Base-by-base conservation (phyloP, 35 echinoderm and acorn worm species). In the Ophiothrix spiculata region DNA sequence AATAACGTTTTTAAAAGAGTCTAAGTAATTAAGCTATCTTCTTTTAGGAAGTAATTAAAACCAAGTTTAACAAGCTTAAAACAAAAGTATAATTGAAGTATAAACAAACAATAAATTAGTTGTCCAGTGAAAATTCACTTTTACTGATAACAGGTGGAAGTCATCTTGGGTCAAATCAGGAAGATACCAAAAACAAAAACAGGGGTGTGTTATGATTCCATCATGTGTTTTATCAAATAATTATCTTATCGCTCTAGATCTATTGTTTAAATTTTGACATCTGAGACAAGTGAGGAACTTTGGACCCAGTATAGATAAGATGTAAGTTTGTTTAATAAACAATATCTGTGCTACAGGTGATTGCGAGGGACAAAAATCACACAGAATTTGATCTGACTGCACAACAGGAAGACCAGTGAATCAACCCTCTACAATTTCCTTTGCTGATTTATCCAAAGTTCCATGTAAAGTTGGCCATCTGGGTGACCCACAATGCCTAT, bases 111-210 rank as follows among this genome's bases (percentile, higher is more conserved):
- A n/a, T n/a, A n/a, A n/a, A n/a, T n/a, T n/a, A n/a, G n/a, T n/a
- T n/a, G n/a, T n/a, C n/a, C n/a, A n/a, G n/a, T n/a, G n/a, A n/a
- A n/a, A n/a, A n/a, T n/a, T n/a, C n/a, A n/a, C n/a, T n/a, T n/a
- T n/a, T n/a, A n/a, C n/a, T n/a, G n/a, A n/a, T 69, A 69, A 69
- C 60, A 69, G 60, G 60, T 69, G 60, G 60, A 69, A 69, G 60
- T 69, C 60, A 69, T 10, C 60, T 28, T 4, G 60, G 60, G 60
- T 69, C 60, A 69, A 69, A 69, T 28, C 60, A 69, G 60, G 60
- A 28, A 69, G 60, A 69, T 69, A 69, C 60, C 60, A 69, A 69
- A 69, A 12, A 69, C 29, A 69, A 69, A 69, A 25, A 69, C 6
- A n/a, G 60, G 60, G 60, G 60, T 69, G 60, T 25, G 29, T 69